Base-by-base conservation (phyloP, 2,797 vertebrate genomes). In the Phoeniculus purpureus region DNA sequence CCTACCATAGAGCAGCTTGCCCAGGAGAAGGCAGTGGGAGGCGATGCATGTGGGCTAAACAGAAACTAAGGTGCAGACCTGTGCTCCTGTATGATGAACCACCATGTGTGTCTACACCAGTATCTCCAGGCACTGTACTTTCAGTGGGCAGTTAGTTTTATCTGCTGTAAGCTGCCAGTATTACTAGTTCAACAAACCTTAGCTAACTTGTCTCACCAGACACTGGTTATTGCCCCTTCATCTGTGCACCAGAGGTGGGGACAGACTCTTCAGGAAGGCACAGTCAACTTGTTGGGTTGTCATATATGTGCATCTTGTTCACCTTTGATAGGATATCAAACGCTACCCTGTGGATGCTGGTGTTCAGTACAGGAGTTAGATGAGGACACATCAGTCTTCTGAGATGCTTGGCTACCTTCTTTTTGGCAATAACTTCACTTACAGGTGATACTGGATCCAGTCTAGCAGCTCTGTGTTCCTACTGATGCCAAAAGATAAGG, bases 91-190 rank as follows among this genome's bases (percentile, higher is more conserved):
- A 29, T 56, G n/a, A 34, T 2, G 6, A 25, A 10, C 12, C 14
- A 1, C n/a, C 7, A 0, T 10, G 22, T 2, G 29, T 15, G 11
- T 29, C 67, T 37, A 11, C 2, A 1, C 10, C 14, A 7, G 0
- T 7, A 8, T 29, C 75, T 45, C 2, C 47, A 61, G 59, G 23
- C 40, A 31, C 7, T 1, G 4, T 48, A 3, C 16, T 5, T 12
- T 2, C 25, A 47, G 1, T 8, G 9, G 47, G 23, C 47, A 29
- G 22, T 25, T 40, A 9, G n/a, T 52, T 48, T 45, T 14, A 23
- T 50, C 32, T 76, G 48, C 55, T 2, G 1, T 7, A n/a, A 62
- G 13, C 0, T 81, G 26, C 26, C 9, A 15, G 25, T 19, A n/a
- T 26, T 47, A 7, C 7, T 13, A 12, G 22, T 51, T 73, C n/a